A percentile compares a stretch with the other conserved stretches of the same genome.
Conservation (phyloP, 2,888 invertebrate genomes). For the Eurytoma adleriae region DNA sequence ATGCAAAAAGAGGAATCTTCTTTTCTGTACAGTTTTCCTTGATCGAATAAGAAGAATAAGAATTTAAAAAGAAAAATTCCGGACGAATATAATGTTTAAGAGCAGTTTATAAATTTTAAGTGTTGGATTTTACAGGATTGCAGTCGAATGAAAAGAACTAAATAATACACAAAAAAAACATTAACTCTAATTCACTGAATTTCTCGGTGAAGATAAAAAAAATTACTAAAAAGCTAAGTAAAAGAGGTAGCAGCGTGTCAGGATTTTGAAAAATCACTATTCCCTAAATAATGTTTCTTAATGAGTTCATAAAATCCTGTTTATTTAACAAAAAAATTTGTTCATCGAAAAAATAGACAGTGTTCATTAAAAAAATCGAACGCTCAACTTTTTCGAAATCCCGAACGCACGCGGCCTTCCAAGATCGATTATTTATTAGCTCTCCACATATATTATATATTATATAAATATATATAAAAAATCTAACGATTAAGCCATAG, state of each 20-base stretch:
- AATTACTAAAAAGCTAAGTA: conserved; percentile 7
- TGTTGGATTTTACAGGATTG: conserved; percentile 60
- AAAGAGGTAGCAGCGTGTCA: conserved; percentile 6
- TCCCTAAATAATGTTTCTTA: background rate
- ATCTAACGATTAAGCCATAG: conserved; percentile 61
- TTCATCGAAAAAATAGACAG: background rate
- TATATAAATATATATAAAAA: conserved; percentile 61
- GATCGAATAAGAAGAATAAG: background rate
- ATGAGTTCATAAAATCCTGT: background rate
- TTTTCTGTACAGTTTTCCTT: too few relatives aligned
- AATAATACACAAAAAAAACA: conserved; percentile 4
- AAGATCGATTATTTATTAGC: conserved; percentile 66
- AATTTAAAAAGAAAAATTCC: conserved; percentile 35
- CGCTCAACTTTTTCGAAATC: conserved; percentile 35
- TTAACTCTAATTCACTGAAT: background rate
- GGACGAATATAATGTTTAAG: conserved; percentile 47
- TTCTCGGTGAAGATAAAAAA: conserved; percentile 20
- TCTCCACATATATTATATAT: conserved; percentile 59
- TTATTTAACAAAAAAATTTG: background rate
- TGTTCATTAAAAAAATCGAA: background rate
- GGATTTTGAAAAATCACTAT: conserved; percentile 40
- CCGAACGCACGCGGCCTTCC: conserved; percentile 49
- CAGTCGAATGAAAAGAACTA: background rate
- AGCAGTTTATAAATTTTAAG: conserved; percentile 57
- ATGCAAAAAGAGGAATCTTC: too few relatives aligned